A percentile compares a stretch with the other conserved stretches of the same genome.
phyloP scores from a whole-genome alignment of 2,888 invertebrate genomes.

The Andricus curvator region DNA sequence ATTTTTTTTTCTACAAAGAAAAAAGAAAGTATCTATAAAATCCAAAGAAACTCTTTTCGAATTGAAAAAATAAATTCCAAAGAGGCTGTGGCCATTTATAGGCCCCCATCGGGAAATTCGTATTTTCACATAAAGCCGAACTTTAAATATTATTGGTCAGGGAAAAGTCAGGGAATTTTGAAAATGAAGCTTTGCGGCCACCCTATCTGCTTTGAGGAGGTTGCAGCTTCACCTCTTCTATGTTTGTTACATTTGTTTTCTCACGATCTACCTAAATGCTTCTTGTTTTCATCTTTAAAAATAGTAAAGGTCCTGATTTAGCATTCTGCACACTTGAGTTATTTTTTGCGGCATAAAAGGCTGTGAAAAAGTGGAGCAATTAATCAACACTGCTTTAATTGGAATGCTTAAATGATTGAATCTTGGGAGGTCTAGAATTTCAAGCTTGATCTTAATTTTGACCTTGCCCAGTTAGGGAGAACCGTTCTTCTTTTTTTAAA shows the following conservation, averaged over 20 bases:
- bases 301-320: background rate
- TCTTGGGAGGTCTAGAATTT: background rate
- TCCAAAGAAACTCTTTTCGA: too few species aligned
- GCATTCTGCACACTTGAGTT: background rate
- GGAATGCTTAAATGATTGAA: background rate
- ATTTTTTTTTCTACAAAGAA: too few species aligned
- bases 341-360: background rate
- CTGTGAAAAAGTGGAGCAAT: background rate
- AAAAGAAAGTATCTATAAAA: too few species aligned
- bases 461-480: background rate
- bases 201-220: too few species aligned
- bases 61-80: too few species aligned
- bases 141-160: too few species aligned
- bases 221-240: too few species aligned
- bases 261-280: background rate
- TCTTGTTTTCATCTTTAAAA: background rate
- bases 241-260: background rate
- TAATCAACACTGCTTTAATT: background rate
- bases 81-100: too few species aligned
- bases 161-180: too few species aligned
- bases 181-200: too few species aligned
- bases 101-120: too few species aligned
- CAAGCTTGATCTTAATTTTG: background rate
- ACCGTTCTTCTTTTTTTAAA: background rate
- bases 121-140: too few species aligned